Evolutionary conservation across 1,140 invertebrate species (phyloP), one percentile per base, ranked within the genome.

Genomic region (Drosophila obscura): DNA sequence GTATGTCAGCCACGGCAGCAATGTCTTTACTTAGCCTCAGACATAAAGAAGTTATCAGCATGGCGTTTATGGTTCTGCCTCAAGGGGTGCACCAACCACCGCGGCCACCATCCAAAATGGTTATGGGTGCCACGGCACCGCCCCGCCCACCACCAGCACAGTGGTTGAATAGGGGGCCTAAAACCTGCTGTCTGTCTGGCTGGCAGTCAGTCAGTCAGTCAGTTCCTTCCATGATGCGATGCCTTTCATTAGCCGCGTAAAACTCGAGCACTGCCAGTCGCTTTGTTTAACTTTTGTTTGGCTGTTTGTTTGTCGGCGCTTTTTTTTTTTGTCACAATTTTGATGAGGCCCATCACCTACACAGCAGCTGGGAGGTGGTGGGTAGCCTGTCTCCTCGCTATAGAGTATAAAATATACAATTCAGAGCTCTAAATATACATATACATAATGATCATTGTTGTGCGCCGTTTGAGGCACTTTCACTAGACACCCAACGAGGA

Each of bases 1-100:
- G 61, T 64, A 7, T 31, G 31, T 9, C 67, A 65, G 41, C 43
- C 39, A 61, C 71, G 62, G 31, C 45, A 58, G 58, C 71, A 63
- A 53, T 73, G 64, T 75, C 77, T 80, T 67, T 74, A 79, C 69
- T 85, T 73, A 41, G 73, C 72, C 77, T 55, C 56, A 62, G 74
- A 81, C 82, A 64, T 87, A 82, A 85, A 78, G 82, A 88, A 85
- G 82, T 76, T 88, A 85, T 85, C 82, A 87, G 82, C 82, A 73
- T 51, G 77, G 50, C 71, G 66, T 87, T 87, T 85, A 87, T 75
- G 82, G 65, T 48, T 11, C 24, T 16, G 58, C 46, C 50, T 52
- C 79, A 56, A 59, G 53, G 26, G 15, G 26, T 35, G 45, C 26
- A 49, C 53, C 48, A 22, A 6, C 9, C 41, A 26, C 19, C 31